These are phyloP conservation scores for Steinernema feltiae DNA, from an alignment of 1,140 invertebrate species.

Conservation along the genomic window DNA sequence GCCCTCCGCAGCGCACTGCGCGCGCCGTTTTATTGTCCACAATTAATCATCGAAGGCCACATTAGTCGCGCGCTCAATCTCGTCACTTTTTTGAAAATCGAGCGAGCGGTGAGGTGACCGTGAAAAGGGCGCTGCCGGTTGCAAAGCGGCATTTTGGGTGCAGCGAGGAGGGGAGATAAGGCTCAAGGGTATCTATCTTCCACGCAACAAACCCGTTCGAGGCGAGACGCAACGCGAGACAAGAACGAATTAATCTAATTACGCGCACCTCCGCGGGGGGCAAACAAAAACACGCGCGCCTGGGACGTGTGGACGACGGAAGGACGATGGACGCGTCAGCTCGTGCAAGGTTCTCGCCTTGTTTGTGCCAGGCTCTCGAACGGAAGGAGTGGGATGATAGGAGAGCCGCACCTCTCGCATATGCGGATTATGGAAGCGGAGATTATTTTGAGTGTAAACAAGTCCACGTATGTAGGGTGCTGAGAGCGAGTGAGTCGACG, in stretches of 20 bases:
- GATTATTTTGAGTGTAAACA: no score
- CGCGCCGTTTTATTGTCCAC: neutral
- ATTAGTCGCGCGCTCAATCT: neutral
- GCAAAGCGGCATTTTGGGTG: neutral
- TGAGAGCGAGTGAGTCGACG: no score
- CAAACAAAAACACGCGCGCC: neutral
- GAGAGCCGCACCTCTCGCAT: no score
- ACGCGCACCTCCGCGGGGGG: neutral
- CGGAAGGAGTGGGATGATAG: no score
- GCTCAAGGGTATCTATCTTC: neutral
- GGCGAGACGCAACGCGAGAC: neutral
- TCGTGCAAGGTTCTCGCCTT: no score
- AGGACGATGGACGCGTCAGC: no score
- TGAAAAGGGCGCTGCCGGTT: neutral
- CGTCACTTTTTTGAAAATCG: neutral
- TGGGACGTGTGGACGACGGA: no score
- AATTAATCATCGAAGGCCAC: neutral
- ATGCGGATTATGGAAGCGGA: no score
- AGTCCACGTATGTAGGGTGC: no score
- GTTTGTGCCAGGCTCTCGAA: no score
- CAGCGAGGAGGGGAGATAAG: neutral
- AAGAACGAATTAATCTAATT: neutral
- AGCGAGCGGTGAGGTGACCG: neutral
- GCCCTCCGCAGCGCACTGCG: neutral
- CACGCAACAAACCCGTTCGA: neutral